Conservation (phyloP, 2,888 invertebrate species). For the Zele albiditarsus region DNA sequence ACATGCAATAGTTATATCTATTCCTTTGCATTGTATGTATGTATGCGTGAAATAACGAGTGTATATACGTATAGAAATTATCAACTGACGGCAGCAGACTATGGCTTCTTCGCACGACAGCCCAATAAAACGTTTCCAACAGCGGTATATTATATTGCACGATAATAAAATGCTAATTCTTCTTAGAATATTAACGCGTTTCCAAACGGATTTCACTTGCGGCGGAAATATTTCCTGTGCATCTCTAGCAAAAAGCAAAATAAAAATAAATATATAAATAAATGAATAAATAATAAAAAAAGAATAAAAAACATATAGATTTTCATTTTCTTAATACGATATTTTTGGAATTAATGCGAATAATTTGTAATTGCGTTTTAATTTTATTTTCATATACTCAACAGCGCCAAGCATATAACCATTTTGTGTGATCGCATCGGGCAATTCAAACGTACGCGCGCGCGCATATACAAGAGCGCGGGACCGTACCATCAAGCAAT, state of each 20-base stretch:
- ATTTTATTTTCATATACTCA: neutral
- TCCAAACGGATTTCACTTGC: conserved; percentile 62
- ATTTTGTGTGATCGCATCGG: conserved; percentile 7
- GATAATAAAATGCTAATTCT: conserved; percentile 69
- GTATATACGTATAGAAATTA: conserved; percentile 46
- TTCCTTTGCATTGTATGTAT: conserved; percentile 52
- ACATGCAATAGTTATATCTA: neutral
- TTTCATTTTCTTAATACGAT: neutral
- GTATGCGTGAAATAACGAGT: conserved; percentile 57
- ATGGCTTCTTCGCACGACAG: conserved; percentile 70
- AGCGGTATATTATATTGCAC: conserved; percentile 56
- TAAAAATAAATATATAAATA: conserved; percentile 19
- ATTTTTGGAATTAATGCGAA: neutral
- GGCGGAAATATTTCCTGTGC: conserved; percentile 58
- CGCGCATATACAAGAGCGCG: neutral
- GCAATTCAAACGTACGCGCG: conserved; percentile 7
- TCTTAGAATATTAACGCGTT: conserved; percentile 60
- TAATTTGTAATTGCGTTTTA: conserved; percentile 9
- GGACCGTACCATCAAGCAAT: conserved; percentile 51
- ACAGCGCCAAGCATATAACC: neutral
- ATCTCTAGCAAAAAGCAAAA: conserved; percentile 40
- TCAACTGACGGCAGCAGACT: conserved; percentile 50
- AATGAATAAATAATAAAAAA: conserved; percentile 7
- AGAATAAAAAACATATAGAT: neutral
- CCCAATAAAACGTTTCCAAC: conserved; percentile 67